Conservation (phyloP, 2,113 vertebrate species). For the Semnornis frantzii region DNA sequence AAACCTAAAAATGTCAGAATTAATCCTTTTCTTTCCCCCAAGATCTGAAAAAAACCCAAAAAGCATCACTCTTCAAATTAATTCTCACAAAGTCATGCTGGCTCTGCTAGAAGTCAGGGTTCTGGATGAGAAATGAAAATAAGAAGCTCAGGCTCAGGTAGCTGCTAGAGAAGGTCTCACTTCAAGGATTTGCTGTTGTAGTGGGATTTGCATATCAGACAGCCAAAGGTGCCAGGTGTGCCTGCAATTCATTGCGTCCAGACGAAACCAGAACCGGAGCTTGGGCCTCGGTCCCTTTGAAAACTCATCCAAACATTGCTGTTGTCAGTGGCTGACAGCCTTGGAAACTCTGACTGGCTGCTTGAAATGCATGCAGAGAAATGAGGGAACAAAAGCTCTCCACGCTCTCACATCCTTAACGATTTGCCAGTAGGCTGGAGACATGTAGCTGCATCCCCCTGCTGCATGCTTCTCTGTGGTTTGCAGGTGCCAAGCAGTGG, state of each 20-base stretch:
- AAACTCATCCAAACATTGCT: neutral
- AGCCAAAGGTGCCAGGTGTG: neutral
- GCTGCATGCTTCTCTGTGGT: neutral
- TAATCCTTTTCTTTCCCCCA: constrained; percentile 1
- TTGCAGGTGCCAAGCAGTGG: neutral
- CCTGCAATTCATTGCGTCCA: neutral
- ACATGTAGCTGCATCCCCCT: neutral
- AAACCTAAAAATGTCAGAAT: constrained; percentile 14
- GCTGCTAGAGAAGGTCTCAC: constrained; percentile 17
- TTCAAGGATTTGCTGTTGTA: neutral
- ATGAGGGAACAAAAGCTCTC: neutral
- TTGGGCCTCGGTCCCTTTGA: neutral
- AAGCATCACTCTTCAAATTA: constrained; percentile 50
- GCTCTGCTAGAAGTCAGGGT: constrained; percentile 30
- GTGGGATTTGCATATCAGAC: constrained; percentile 23
- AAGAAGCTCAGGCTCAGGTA: constrained; percentile 23
- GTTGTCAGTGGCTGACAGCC: neutral
- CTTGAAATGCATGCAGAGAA: neutral
- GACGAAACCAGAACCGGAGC: neutral
- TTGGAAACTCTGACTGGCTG: neutral
- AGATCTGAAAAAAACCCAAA: neutral
- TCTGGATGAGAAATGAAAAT: constrained; percentile 38
- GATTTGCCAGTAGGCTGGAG: neutral
- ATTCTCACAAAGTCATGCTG: constrained; percentile 10
- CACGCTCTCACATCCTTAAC: neutral